Evolutionary conservation across 1,140 invertebrate genomes (phyloP).

Genomic region (Sinonovacula constricta): DNA sequence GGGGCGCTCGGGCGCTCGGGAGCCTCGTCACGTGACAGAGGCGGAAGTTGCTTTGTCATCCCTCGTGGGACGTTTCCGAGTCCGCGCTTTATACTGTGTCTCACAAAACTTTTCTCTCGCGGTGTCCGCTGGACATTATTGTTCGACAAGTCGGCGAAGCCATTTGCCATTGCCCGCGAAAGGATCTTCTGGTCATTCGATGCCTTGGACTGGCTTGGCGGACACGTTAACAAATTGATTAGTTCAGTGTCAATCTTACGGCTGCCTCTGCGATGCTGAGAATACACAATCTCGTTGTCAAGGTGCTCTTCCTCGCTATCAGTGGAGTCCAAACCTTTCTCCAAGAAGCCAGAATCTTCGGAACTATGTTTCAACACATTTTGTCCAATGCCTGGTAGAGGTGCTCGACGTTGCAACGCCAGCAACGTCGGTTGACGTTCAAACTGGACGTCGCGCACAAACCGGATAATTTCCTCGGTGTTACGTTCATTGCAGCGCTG

Average conservation of each 20-base stretch:
- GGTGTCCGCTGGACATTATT: conserved; percentile 12
- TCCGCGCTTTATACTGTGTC: conserved; percentile 2
- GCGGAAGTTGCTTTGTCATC: conserved; percentile 54
- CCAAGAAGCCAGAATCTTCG: conserved; percentile 40
- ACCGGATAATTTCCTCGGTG: conserved; percentile 60
- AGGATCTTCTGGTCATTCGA: conserved; percentile 37
- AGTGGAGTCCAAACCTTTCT: conserved; percentile 30
- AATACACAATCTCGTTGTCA: conserved; percentile 39
- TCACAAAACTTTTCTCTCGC: conserved; percentile 41
- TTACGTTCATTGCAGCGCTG: conserved; percentile 46
- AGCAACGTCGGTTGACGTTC: conserved; percentile 56
- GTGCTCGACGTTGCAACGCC: conserved; percentile 49
- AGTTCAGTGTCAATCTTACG: conserved; percentile 29
- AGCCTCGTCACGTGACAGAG: conserved; percentile 44
- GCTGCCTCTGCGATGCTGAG: not conserved
- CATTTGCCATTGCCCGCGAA: conserved; percentile 24
- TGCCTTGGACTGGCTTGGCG: conserved; percentile 13
- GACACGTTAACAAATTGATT: conserved; percentile 32
- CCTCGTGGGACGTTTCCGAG: conserved; percentile 10
- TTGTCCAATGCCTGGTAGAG: conserved; percentile 57
- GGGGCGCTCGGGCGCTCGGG: conserved; percentile 55
- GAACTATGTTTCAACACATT: not conserved
- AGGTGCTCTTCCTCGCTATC: conserved; percentile 44
- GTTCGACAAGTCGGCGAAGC: conserved; percentile 31
- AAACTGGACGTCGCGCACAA: conserved; percentile 59